Base-by-base conservation (phyloP, 1,140 invertebrate genomes). In the Microplitis mediator region DNA sequence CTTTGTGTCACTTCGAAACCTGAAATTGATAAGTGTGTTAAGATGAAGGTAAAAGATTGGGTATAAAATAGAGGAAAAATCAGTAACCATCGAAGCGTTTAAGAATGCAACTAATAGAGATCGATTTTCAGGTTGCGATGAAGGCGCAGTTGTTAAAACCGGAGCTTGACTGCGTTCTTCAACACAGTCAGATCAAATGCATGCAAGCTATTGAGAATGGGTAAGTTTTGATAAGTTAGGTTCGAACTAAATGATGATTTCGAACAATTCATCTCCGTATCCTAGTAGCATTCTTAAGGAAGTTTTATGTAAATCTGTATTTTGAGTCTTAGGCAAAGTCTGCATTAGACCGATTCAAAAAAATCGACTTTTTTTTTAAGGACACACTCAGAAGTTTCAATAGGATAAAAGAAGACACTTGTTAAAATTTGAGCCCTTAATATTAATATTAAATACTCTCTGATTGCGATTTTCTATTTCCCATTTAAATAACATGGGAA, bases 1-100 rank as follows among this genome's bases (percentile, higher is more conserved):
- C 79, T 98, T 4, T 99, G 97, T 84, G 94, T 98, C 5, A 97
- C 96, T 1, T 98, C 97, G 0, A 91, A 95, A 61, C 89, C 91
- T 0, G 97, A 99, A 87, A 90, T 95, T 85, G 91, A 93, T 34
- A 99, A 99, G 88, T 99, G 97, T 84, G 86, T 94, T 39, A 94
- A 94, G 85, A 98, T 99, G 97, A 95, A 91, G 89, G 95, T 97
- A 14, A 69, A 32, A 31, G 14, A 50, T 62, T 31, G 13, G 13
- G 14, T 45, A 31, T 51, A 58, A 58, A 58, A 39, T 16, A 6
- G 14, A 8, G 35, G 4, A 34, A 45, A 35, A 31, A 39, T 16
- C n/a, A 1, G 23, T 23, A 23, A 23, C 16, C 31, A n/a, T 54
- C 4, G 39, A 45, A 9, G 6, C 0, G 39, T 6, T 8, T 11